Evolutionary conservation across 2,113 vertebrate genomes (phyloP).

Genomic region (Anser cygnoides): DNA sequence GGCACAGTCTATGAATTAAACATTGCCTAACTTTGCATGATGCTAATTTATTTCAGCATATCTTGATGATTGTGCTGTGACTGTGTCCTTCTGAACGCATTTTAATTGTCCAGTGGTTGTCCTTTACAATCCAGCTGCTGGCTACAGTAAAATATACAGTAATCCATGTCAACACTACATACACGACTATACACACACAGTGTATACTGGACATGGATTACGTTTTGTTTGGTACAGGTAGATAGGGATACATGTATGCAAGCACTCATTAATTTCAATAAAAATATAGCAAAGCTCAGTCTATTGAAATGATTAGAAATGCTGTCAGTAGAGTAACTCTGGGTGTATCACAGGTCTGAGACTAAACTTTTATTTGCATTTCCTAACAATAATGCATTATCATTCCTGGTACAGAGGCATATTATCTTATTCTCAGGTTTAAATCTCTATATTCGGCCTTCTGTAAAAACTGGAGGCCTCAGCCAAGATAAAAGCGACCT

Average conservation of each 20-base stretch:
- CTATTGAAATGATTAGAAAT: background rate
- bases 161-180: background rate
- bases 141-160: slow-evolving; percentile 32
- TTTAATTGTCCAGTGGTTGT: slow-evolving; percentile 60
- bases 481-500: background rate
- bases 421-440: background rate
- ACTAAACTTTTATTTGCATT: background rate
- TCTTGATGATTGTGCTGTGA: slow-evolving; percentile 47
- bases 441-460: background rate
- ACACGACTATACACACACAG: background rate
- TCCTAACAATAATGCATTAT: background rate
- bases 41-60: slow-evolving; percentile 68
- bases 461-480: background rate
- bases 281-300: background rate
- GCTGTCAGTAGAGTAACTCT: background rate
- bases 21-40: slow-evolving; percentile 68
- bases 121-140: slow-evolving; percentile 60
- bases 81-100: slow-evolving; percentile 60
- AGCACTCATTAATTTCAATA: background rate
- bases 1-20: slow-evolving; percentile 71
- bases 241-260: background rate
- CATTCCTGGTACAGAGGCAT: background rate
- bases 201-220: background rate
- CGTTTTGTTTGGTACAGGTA: background rate
- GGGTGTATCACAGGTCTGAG: background rate